phyloP scores from a whole-genome alignment of 2,797 vertebrate genomes.

The Dicrostonyx torquatus region DNA sequence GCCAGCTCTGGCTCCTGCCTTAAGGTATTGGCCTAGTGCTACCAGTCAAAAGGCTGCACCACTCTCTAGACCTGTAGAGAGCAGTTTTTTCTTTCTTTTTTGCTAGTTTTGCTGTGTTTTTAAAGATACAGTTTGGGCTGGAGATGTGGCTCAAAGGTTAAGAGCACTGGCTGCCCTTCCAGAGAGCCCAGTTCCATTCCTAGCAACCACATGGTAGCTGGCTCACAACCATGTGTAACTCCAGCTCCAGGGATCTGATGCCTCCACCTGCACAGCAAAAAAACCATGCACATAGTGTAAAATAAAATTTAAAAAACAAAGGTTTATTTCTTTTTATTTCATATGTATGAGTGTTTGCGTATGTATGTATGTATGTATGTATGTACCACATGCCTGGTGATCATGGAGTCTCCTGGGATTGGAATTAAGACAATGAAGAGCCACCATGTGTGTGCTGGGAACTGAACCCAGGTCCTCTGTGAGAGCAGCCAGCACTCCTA shows the following conservation, averaged over 20 bases:
- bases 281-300: background rate
- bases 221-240: background rate
- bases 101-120: background rate
- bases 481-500: background rate
- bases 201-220: background rate
- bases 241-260: background rate
- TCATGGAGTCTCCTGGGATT: background rate
- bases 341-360: background rate
- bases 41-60: background rate
- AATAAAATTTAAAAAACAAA: background rate
- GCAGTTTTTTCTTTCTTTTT: background rate
- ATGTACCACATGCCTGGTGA: background rate
- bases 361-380: too few relatives aligned
- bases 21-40: conserved; percentile 28
- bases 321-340: background rate
- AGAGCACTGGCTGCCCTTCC: background rate
- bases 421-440: background rate
- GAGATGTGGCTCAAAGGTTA: background rate
- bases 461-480: background rate
- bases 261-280: background rate
- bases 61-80: background rate
- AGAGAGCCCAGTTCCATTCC: background rate
- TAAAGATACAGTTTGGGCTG: background rate
- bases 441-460: background rate
- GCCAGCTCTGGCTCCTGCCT: background rate